Conservation (phyloP, 2,113 vertebrate species). For the Psilopsiagon aymara region DNA sequence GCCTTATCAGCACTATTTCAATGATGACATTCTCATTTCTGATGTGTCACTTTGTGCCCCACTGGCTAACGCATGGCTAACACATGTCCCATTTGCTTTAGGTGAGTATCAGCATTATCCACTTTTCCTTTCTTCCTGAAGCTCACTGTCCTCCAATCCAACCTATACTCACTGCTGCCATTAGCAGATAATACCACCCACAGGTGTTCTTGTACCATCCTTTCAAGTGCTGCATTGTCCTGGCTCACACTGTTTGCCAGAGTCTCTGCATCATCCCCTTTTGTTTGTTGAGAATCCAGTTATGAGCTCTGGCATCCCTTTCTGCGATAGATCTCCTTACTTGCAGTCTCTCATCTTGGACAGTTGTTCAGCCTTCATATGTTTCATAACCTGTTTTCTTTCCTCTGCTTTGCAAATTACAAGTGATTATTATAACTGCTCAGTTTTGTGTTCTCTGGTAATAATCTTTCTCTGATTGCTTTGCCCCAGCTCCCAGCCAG, state of each 20-base stretch:
- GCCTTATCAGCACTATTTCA: not conserved
- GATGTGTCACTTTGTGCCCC: not conserved
- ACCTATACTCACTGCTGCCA: not conserved
- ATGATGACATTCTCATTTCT: not conserved
- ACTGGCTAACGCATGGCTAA: not conserved
- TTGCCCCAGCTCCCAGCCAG: not conserved
- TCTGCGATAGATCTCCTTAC: not conserved
- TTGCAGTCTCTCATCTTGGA: not conserved
- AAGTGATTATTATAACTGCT: not conserved
- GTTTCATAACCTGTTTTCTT: not conserved
- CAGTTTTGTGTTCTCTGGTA: not conserved
- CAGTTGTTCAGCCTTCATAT: not conserved
- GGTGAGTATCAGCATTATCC: not conserved
- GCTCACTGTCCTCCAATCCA: not conserved
- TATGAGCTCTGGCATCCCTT: not conserved
- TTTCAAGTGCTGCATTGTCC: not conserved
- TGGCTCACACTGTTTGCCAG: not conserved
- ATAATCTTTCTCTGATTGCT: not conserved
- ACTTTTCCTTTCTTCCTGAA: not conserved
- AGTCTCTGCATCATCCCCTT: not conserved
- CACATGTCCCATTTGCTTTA: not conserved
- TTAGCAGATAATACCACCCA: not conserved
- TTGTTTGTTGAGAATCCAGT: not conserved
- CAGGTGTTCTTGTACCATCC: not conserved
- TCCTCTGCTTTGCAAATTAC: not conserved